Evolutionary conservation across 2,888 invertebrate species (phyloP).

Genomic region (Hololepta plana): DNA sequence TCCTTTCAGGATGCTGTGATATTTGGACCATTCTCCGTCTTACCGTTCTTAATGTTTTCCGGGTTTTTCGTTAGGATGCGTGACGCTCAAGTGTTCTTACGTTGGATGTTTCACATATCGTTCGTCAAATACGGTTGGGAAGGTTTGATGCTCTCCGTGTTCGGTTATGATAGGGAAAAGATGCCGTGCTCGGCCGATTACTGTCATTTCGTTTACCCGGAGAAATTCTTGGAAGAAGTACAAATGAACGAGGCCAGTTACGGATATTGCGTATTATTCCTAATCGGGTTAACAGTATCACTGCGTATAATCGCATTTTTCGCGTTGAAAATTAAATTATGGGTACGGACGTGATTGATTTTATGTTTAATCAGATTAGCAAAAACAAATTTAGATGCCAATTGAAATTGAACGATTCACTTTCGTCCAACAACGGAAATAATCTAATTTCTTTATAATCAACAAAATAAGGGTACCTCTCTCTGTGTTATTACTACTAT

Average conservation of each 20-base stretch:
- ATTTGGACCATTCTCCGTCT: constrained; percentile 71
- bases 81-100: constrained; percentile 59
- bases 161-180: constrained; percentile 60
- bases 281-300: constrained; percentile 42
- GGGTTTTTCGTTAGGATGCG: constrained; percentile 79
- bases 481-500: too few species aligned
- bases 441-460: too few species aligned
- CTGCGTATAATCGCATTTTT: constrained; percentile 41
- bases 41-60: constrained; percentile 80
- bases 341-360: constrained; percentile 7
- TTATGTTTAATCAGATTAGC: too few species aligned
- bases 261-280: constrained; percentile 41
- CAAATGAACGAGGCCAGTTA: constrained; percentile 52
- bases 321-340: constrained; percentile 9
- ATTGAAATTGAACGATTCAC: too few species aligned
- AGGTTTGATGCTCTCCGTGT: constrained; percentile 62
- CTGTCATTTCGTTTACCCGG: constrained; percentile 55
- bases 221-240: constrained; percentile 53
- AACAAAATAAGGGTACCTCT: too few species aligned
- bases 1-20: constrained; percentile 66
- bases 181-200: constrained; percentile 57
- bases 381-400: constrained; percentile 6
- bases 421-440: too few species aligned
- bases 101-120: constrained; percentile 76
- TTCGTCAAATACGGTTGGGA: constrained; percentile 81